Evolutionary conservation across 2,113 vertebrate species (phyloP), one percentile per base, ranked within the genome.

Genomic region (Nothocercus nigrocapillus): DNA sequence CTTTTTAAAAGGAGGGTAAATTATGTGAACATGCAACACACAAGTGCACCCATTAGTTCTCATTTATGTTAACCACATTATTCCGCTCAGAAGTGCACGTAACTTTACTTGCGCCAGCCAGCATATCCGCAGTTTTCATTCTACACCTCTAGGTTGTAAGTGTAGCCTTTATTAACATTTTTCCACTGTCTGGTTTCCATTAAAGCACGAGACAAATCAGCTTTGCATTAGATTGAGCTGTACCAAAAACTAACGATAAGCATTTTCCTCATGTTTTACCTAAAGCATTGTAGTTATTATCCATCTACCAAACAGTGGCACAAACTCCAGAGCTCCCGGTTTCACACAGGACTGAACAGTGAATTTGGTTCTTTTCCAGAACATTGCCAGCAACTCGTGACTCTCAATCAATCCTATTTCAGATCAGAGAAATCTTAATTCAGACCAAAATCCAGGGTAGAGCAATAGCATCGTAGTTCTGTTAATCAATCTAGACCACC

Each of bases 181-280:
- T 85, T 62, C 58, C 62, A 87, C 73, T 27, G 32, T 64, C 56
- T 82, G 38, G 53, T 75, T 93, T 72, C 90, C 72, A 68, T 87
- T 89, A 82, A 67, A 82, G 70, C 66, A 82, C 21, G 6, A 8
- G 62, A 84, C 28, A 86, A 84, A 58, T 64, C 34, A 94, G 72
- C 21, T 54, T 62, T 63, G 45, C 20, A n/a, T 69, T 72, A 85
- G 28, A 82, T 42, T 47, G 62, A 87, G 75, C 40, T 44, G 51
- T 19, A 58, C 0, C 66, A 44, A 89, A 85, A 85, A 82, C 20
- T 24, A 67, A 67, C 0, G 13, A 89, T n/a, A 79, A 90, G 34
- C 25, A 70, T 38, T n/a, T 85, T 62, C 81, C 32, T 47, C 61
- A 2, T n/a, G 19, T 78, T 88, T 78, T 38, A 16, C 54, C 45